Conservation (phyloP, 2,797 vertebrate genomes). For the Bryconaethiops microstoma region DNA sequence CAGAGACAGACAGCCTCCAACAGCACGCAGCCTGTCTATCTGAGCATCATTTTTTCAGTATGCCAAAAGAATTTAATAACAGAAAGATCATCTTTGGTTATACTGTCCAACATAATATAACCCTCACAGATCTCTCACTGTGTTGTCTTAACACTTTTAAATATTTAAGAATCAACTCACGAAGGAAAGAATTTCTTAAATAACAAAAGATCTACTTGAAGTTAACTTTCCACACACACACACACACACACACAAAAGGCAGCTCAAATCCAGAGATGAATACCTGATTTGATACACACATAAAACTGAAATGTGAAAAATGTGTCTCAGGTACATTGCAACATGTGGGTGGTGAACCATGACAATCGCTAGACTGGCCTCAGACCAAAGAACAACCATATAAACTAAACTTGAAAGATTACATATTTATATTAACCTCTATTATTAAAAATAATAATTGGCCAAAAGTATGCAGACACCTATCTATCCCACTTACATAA, state of each 20-base stretch:
- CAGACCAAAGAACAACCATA: no score
- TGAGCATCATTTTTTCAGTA: background rate
- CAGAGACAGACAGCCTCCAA: conserved; percentile 19
- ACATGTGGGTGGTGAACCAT: conserved; percentile 6
- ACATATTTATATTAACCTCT: no score
- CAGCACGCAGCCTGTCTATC: background rate
- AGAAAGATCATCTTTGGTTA: background rate
- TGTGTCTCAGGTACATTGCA: conserved; percentile 29
- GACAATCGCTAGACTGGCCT: background rate
- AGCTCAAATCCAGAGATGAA: conserved; percentile 11
- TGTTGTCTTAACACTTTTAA: no score
- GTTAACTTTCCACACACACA: background rate
- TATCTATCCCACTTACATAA: no score
- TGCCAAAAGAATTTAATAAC: background rate
- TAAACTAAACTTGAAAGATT: no score
- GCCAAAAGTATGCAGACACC: no score
- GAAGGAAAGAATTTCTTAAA: background rate
- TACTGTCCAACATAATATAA: background rate
- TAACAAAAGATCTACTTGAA: background rate
- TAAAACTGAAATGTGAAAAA: conserved; percentile 37
- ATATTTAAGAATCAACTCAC: background rate
- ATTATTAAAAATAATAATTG: no score
- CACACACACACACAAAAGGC: background rate
- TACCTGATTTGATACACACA: conserved; percentile 55
- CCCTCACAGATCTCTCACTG: no score